phyloP scores from a whole-genome alignment of 1,140 invertebrate genomes.

The Drosophila seguyi region DNA sequence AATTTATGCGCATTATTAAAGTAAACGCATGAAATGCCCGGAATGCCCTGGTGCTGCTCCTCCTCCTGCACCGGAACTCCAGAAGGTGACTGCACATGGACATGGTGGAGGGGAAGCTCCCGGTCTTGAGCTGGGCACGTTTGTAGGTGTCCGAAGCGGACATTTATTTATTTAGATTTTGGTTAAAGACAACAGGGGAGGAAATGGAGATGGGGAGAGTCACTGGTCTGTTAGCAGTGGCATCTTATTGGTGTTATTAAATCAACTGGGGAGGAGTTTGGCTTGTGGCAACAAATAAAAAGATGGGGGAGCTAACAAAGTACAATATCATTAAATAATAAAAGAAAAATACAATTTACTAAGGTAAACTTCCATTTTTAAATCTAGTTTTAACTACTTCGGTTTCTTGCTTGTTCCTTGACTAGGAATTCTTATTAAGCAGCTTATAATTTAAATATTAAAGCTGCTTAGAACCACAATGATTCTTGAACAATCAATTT shows the following conservation, averaged over 20 bases:
- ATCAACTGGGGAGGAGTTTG: slow-evolving; percentile 36
- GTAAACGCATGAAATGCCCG: slow-evolving; percentile 72
- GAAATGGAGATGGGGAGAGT: slow-evolving; percentile 1
- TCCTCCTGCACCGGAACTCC: not conserved
- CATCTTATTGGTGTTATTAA: slow-evolving; percentile 69
- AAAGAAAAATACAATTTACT: not conserved
- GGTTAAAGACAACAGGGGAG: slow-evolving; percentile 48
- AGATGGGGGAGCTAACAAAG: not conserved
- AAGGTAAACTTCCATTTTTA: not conserved
- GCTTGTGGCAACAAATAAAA: not conserved
- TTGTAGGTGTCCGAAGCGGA: slow-evolving; percentile 67
- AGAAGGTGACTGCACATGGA: slow-evolving; percentile 21
- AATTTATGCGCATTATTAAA: slow-evolving; percentile 82
- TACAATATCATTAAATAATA: not conserved
- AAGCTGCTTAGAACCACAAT: not conserved
- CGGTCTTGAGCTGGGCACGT: slow-evolving; percentile 19
- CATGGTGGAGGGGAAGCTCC: not conserved
- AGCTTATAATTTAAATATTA: not conserved
- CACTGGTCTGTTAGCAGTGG: slow-evolving; percentile 20
- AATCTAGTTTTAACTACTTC: too few species aligned
- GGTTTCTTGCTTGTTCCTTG: not conserved
- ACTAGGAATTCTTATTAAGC: not conserved
- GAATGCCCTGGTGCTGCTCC: slow-evolving; percentile 29
- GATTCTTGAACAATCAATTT: not conserved
- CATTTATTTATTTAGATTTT: slow-evolving; percentile 82